Evolutionary conservation across 1,140 invertebrate species (phyloP).

Genomic region (Amphibalanus amphitrite): DNA sequence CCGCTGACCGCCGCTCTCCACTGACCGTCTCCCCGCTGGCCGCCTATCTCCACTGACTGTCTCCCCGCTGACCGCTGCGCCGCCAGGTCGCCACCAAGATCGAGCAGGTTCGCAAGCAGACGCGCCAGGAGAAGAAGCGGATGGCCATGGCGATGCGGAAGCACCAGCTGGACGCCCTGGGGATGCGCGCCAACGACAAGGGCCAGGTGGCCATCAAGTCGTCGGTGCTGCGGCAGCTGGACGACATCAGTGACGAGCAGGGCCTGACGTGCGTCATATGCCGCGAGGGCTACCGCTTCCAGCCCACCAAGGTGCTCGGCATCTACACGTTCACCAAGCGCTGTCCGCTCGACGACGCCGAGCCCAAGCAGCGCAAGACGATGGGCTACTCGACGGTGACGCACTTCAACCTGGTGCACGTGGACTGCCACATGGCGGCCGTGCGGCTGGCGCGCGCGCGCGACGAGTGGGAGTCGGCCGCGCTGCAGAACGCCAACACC

Average conservation of each 20-base stretch:
- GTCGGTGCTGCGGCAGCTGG: constrained; percentile 31
- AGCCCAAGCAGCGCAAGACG: constrained; percentile 50
- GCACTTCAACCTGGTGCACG: constrained; percentile 95
- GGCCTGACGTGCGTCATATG: constrained; percentile 82
- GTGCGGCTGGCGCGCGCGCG: constrained; percentile 55
- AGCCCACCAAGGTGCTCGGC: constrained; percentile 49
- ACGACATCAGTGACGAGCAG: constrained; percentile 36
- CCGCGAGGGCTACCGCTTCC: constrained; percentile 75
- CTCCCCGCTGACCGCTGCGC: too few relatives aligned
- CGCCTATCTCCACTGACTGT: too few relatives aligned
- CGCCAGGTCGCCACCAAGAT: constrained; percentile 26
- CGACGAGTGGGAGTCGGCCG: constrained; percentile 95
- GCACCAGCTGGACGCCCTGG: constrained; percentile 82
- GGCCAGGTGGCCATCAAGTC: constrained; percentile 43
- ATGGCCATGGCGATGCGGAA: constrained; percentile 94
- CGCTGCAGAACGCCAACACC: constrained; percentile 92
- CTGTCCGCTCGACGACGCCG: constrained; percentile 84
- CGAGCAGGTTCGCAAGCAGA: constrained; percentile 80
- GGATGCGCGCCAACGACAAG: constrained; percentile 88
- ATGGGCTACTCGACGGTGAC: constrained; percentile 75
- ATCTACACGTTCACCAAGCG: constrained; percentile 96
- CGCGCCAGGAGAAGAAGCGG: constrained; percentile 82
- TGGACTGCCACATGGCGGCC: constrained; percentile 93
- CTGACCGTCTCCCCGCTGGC: too few relatives aligned
- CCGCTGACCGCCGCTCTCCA: too few relatives aligned